A percentile compares a stretch with the other conserved stretches of the same genome.
Conservation (phyloP, 2,113 vertebrate species). For the Sturnus vulgaris region DNA sequence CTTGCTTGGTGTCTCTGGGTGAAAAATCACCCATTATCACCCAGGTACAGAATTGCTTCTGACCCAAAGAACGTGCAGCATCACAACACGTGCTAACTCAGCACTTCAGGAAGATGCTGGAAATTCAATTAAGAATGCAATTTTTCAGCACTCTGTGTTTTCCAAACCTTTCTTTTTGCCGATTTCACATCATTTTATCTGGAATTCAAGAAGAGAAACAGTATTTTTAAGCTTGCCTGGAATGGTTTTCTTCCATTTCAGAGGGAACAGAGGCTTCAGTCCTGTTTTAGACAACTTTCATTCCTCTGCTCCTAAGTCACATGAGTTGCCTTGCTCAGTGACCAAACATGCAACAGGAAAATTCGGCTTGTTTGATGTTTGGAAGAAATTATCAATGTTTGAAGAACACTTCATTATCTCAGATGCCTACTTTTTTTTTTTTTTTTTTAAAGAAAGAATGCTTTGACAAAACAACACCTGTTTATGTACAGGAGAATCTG, state of each 20-base stretch:
- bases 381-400: neutral
- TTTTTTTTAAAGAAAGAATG: neutral
- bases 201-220: neutral
- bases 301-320: neutral
- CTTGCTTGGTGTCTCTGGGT: neutral
- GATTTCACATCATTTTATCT: neutral
- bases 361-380: neutral
- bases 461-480: constrained; percentile 32
- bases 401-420: neutral
- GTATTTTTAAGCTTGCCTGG: neutral
- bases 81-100: neutral
- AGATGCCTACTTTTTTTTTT: neutral
- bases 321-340: neutral
- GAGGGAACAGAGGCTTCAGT: neutral
- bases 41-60: neutral
- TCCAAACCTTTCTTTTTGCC: neutral
- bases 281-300: neutral
- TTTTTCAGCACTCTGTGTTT: neutral
- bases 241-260: neutral
- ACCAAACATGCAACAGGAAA: neutral
- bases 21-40: neutral
- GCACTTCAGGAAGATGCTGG: neutral
- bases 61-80: neutral
- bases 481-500: constrained; percentile 63
- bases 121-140: neutral